Conservation (phyloP, 2,113 vertebrate genomes). For the Dissostichus mawsoni region DNA sequence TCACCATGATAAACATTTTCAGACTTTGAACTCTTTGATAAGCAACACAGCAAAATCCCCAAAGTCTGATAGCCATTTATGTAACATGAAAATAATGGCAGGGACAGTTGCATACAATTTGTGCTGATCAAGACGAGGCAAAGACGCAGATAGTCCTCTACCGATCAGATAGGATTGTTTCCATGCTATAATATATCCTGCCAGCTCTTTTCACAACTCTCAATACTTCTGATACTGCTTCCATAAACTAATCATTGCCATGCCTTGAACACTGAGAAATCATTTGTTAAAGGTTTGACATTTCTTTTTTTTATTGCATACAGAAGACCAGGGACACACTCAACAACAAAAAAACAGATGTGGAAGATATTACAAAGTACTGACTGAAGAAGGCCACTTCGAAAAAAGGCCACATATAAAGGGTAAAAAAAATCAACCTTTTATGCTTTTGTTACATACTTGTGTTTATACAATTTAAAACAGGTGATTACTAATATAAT, state of each 20-base stretch:
- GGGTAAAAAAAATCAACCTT: conserved; percentile 19
- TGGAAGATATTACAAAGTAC: conserved; percentile 10
- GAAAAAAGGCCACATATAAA: conserved; percentile 15
- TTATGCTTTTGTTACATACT: background rate
- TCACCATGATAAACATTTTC: conserved; percentile 36
- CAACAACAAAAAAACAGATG: conserved; percentile 2
- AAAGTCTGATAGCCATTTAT: conserved; percentile 47
- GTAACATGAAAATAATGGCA: conserved; percentile 29
- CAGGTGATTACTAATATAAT: too few relatives aligned
- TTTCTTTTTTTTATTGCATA: background rate
- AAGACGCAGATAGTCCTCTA: background rate
- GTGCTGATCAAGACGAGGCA: conserved; percentile 26
- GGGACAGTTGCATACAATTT: conserved; percentile 35
- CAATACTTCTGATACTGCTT: background rate
- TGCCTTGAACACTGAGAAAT: background rate
- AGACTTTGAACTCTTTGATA: conserved; percentile 56
- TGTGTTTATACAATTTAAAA: too few relatives aligned
- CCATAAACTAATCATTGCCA: conserved; percentile 4
- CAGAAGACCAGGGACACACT: conserved; percentile 7
- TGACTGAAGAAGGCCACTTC: background rate
- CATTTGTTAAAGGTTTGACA: conserved; percentile 21
- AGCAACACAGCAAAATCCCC: conserved; percentile 25
- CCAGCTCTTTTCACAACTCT: background rate
- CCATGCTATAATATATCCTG: background rate
- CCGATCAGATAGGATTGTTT: conserved; percentile 13